A percentile compares a stretch with the other conserved stretches of the same genome.
Evolutionary conservation across 2,113 vertebrate species (phyloP).

Genomic region (Chascanopsetta lugubris): DNA sequence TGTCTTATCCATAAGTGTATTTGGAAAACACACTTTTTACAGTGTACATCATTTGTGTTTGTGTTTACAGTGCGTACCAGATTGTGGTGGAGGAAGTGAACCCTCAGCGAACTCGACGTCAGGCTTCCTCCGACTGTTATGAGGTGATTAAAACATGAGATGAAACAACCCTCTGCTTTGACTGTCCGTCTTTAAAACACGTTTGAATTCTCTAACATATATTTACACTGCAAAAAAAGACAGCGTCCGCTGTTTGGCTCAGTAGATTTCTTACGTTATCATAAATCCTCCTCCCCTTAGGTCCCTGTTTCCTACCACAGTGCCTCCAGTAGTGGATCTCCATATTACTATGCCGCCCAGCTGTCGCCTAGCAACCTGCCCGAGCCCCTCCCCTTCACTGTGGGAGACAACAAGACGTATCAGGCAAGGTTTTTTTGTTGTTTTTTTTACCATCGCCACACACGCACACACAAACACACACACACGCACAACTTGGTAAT

Average conservation of each 20-base stretch:
- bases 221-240: background rate
- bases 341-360: constrained; percentile 96
- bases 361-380: constrained; percentile 91
- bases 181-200: too few relatives aligned
- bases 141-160: constrained; percentile 79
- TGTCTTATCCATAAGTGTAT: background rate
- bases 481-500: too few relatives aligned
- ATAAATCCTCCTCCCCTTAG: constrained; percentile 36
- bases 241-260: constrained; percentile 1
- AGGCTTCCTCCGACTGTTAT: constrained; percentile 90
- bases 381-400: constrained; percentile 92
- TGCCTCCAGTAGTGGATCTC: constrained; percentile 85
- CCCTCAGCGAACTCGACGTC: constrained; percentile 88
- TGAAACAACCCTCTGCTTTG: too few relatives aligned
- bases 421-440: constrained; percentile 67
- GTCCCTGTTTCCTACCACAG: constrained; percentile 91
- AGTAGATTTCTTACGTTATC: background rate
- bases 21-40: too few relatives aligned
- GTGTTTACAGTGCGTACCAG: constrained; percentile 89
- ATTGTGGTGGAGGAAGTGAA: constrained; percentile 95
- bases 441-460: too few relatives aligned
- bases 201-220: background rate
- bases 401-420: constrained; percentile 98
- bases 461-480: too few relatives aligned
- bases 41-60: background rate